Evolutionary conservation across 2,797 vertebrate genomes (phyloP).

Genomic region (Antrozous pallidus): DNA sequence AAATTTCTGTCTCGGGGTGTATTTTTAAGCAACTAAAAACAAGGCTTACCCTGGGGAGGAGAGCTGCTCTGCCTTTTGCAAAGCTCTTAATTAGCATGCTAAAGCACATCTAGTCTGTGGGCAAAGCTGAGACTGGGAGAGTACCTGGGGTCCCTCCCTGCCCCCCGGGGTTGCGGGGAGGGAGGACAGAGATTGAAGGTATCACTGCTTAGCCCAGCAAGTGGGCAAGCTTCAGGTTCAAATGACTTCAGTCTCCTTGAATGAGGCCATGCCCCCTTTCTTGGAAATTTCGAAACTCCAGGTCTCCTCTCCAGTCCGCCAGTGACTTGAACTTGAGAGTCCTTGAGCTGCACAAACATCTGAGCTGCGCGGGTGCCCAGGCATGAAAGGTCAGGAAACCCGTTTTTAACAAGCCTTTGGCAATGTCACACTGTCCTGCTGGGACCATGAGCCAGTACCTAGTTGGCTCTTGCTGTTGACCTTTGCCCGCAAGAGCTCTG

Average conservation of each 20-base stretch:
- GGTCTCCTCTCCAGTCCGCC: background rate
- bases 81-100: background rate
- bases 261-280: background rate
- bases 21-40: conserved; percentile 57
- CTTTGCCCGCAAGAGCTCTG: background rate
- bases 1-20: background rate
- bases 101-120: background rate
- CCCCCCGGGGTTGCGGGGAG: no score
- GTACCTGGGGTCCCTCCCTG: no score
- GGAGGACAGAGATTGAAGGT: background rate
- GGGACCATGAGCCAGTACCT: background rate
- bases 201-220: background rate
- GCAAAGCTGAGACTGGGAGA: background rate
- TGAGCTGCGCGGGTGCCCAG: background rate
- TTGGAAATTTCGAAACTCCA: background rate
- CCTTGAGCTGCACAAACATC: conserved; percentile 1
- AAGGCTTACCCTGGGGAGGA: background rate
- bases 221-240: background rate
- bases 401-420: background rate
- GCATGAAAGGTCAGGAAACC: background rate
- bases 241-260: background rate
- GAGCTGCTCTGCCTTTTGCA: background rate
- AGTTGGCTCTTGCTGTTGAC: conserved; percentile 18
- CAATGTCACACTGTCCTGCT: background rate
- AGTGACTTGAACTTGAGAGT: conserved; percentile 3